Percentiles rank a stretch among this genome's conserved stretches.
Evolutionary conservation across 2,888 invertebrate species (phyloP).

Genomic region (Cacoxenus indagator): DNA sequence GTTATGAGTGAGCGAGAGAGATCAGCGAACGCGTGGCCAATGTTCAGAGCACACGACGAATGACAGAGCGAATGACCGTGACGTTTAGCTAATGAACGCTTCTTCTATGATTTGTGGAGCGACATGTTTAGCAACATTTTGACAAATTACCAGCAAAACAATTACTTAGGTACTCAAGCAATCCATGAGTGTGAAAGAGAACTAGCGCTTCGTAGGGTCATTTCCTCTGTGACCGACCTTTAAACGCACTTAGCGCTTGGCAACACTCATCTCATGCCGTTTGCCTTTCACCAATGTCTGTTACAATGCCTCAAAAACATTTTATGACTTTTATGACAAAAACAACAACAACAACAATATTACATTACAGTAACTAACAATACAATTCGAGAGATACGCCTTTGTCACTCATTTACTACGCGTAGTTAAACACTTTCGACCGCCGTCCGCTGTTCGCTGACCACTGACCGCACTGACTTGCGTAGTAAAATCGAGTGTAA

Average conservation of each 20-base stretch:
- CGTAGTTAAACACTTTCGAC: background rate
- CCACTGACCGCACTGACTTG: background rate
- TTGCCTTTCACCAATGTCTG: slow-evolving; percentile 51
- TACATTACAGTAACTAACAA: slow-evolving; percentile 19
- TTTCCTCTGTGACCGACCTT: background rate
- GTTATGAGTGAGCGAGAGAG: slow-evolving; percentile 15
- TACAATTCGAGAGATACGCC: slow-evolving; percentile 16
- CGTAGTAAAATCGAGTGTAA: slow-evolving; percentile 11
- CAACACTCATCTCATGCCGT: background rate
- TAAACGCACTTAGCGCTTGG: background rate
- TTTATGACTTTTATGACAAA: slow-evolving; percentile 52
- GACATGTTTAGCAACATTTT: slow-evolving; percentile 34
- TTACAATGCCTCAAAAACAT: slow-evolving; percentile 28
- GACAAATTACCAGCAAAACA: slow-evolving; percentile 35
- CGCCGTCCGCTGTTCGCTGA: background rate
- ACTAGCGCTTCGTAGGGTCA: background rate
- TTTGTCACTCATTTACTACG: background rate
- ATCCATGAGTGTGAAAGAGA: background rate
- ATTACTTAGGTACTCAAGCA: slow-evolving; percentile 4
- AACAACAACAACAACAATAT: slow-evolving; percentile 26
- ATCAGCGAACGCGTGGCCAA: slow-evolving; percentile 56
- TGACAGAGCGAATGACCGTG: background rate
- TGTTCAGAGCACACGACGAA: slow-evolving; percentile 24
- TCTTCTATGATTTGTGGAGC: slow-evolving; percentile 12
- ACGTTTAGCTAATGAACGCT: background rate